Evolutionary conservation across 2,113 vertebrate species (phyloP).

Genomic region (Porphyrio hochstetteri): DNA sequence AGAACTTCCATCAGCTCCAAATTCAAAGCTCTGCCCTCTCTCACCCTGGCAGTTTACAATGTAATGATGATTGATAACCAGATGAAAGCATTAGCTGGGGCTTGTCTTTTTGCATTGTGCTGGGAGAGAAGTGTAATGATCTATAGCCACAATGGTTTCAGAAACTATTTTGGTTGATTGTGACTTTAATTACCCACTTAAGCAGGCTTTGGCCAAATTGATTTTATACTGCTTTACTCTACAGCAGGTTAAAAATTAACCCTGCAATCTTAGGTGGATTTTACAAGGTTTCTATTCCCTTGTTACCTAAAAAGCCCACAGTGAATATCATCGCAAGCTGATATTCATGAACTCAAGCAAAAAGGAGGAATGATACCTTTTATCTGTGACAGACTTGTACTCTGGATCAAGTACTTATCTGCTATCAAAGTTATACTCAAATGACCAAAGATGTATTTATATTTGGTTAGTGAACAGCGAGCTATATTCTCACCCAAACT

Average conservation of each 20-base stretch:
- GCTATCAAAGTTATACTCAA: not conserved
- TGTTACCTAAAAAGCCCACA: not conserved
- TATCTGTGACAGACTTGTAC: not conserved
- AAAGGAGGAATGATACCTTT: not conserved
- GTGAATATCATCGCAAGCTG: not conserved
- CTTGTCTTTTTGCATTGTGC: conserved; percentile 53
- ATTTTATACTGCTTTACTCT: conserved; percentile 52
- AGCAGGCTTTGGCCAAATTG: conserved; percentile 41
- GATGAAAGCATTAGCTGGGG: conserved; percentile 56
- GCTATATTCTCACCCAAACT: not conserved
- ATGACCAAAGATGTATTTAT: not conserved
- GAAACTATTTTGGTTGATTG: conserved; percentile 30
- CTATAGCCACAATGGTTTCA: conserved; percentile 39
- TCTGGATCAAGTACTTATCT: not conserved
- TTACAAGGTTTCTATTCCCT: not conserved
- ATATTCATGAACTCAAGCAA: not conserved
- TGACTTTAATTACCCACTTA: conserved; percentile 59
- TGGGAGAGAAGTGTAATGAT: conserved; percentile 33
- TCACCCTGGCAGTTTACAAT: conserved; percentile 64
- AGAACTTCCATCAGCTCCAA: conserved; percentile 65
- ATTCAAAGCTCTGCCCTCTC: conserved; percentile 69
- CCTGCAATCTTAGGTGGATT: not conserved
- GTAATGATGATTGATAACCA: conserved; percentile 69
- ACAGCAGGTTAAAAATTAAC: conserved; percentile 62
- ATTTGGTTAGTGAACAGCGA: not conserved